Percentiles rank a stretch among this genome's conserved stretches.
phyloP scores from a whole-genome alignment of 2,888 invertebrate genomes.

The Venustoraphidia nigricollis region DNA sequence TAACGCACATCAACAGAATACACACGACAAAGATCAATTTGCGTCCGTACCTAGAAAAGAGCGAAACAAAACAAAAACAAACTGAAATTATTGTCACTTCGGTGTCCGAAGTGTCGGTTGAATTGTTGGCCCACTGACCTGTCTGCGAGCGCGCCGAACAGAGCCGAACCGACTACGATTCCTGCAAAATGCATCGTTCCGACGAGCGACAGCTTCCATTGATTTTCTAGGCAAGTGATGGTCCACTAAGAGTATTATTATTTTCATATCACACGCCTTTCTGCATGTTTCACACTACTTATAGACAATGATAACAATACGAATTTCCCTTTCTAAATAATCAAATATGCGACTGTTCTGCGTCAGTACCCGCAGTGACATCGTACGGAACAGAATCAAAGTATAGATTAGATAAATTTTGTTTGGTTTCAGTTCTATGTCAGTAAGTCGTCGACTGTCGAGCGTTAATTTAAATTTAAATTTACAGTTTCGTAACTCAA shows the following conservation, averaged over 20 bases:
- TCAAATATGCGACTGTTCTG: no score
- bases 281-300: no score
- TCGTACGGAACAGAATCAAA: no score
- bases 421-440: no score
- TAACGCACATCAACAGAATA: conserved; percentile 37
- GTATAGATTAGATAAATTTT: no score
- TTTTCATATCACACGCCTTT: no score
- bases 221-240: conserved; percentile 41
- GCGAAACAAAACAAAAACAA: conserved; percentile 4
- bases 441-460: no score
- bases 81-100: neutral
- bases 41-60: conserved; percentile 35
- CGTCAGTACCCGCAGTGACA: no score
- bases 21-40: conserved; percentile 39
- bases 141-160: conserved; percentile 43
- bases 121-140: conserved; percentile 24
- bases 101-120: neutral
- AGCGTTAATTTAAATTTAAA: no score
- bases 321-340: no score
- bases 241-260: conserved; percentile 28
- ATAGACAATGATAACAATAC: no score
- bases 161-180: conserved; percentile 40
- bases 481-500: no score
- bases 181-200: conserved; percentile 48
- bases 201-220: conserved; percentile 42